Percentiles rank a stretch among this genome's conserved stretches.
phyloP scores from a whole-genome alignment of 2,797 vertebrate species.

The Typhlichthys eigenmanni region DNA sequence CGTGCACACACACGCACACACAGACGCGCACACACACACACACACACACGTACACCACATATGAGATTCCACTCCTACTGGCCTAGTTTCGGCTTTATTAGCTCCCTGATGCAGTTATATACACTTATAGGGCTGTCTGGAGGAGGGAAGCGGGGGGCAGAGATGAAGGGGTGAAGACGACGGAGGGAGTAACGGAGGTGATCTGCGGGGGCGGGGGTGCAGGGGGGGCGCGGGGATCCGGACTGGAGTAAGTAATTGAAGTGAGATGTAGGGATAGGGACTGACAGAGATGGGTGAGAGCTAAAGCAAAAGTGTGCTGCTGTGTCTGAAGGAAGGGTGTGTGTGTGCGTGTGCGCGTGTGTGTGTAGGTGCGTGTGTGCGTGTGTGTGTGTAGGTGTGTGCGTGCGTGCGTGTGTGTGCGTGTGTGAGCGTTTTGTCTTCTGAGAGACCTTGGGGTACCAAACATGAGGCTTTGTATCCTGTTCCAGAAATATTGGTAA shows the following conservation, averaged over 20 bases:
- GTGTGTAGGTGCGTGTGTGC: constrained; percentile 28
- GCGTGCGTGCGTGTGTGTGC: constrained; percentile 16
- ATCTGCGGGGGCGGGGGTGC: constrained; percentile 17
- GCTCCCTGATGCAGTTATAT: constrained; percentile 61
- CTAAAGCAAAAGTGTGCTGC: constrained; percentile 30
- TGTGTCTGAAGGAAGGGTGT: not conserved
- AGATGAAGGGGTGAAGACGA: constrained; percentile 5
- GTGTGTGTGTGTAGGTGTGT: not conserved
- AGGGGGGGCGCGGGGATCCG: not conserved
- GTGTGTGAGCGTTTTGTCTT: constrained; percentile 1
- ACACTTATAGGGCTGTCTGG: constrained; percentile 39
- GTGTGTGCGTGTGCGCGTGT: constrained; percentile 15
- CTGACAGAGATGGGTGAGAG: constrained; percentile 45
- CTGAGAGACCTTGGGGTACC: constrained; percentile 25
- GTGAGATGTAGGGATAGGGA: constrained; percentile 39
- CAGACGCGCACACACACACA: constrained; percentile 3
- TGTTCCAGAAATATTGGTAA: constrained; percentile 44
- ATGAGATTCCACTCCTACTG: constrained; percentile 48
- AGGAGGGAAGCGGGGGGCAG: not conserved
- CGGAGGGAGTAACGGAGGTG: constrained; percentile 14
- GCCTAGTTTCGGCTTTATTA: constrained; percentile 65
- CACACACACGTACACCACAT: constrained; percentile 28
- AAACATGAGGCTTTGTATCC: constrained; percentile 43
- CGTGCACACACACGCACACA: constrained; percentile 1
- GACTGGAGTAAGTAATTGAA: constrained; percentile 48